Conservation (phyloP, 1,140 invertebrate species). For the Drosophila repletoides region DNA sequence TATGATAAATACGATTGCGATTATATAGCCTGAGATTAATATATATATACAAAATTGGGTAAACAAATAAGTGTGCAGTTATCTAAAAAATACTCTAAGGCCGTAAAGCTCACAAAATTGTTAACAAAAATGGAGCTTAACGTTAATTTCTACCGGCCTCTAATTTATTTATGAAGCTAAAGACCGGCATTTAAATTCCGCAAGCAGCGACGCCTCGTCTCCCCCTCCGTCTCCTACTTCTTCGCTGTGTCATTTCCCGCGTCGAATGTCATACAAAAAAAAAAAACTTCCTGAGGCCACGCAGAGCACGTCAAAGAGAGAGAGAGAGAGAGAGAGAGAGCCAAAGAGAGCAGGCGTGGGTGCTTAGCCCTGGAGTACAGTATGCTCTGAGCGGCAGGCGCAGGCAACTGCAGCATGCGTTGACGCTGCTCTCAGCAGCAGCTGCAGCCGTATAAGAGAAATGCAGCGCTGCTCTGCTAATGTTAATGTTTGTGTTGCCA, state of each 20-base stretch:
- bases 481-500: slow-evolving; percentile 27
- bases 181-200: slow-evolving; percentile 70
- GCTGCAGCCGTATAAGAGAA: slow-evolving; percentile 48
- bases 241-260: neutral
- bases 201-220: slow-evolving; percentile 4
- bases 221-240: neutral
- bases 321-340: neutral
- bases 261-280: slow-evolving; percentile 10
- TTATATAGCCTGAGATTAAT: neutral
- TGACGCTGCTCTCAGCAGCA: no score
- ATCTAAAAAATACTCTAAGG: neutral
- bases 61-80: slow-evolving; percentile 37
- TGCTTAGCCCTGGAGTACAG: slow-evolving; percentile 21
- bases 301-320: slow-evolving; percentile 1
- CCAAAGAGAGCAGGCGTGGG: neutral
- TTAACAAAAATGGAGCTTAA: slow-evolving; percentile 46
- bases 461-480: neutral
- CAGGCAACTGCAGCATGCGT: slow-evolving; percentile 20
- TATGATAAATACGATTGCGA: no score
- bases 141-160: slow-evolving; percentile 51
- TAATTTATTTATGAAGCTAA: slow-evolving; percentile 73
- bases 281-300: slow-evolving; percentile 38
- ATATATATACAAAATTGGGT: neutral
- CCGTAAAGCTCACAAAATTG: slow-evolving; percentile 35
- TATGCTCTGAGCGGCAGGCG: slow-evolving; percentile 24